These are phyloP conservation scores for Hycleus phaleratus DNA, from an alignment of 1,140 invertebrate species.

Conservation along the genomic window DNA sequence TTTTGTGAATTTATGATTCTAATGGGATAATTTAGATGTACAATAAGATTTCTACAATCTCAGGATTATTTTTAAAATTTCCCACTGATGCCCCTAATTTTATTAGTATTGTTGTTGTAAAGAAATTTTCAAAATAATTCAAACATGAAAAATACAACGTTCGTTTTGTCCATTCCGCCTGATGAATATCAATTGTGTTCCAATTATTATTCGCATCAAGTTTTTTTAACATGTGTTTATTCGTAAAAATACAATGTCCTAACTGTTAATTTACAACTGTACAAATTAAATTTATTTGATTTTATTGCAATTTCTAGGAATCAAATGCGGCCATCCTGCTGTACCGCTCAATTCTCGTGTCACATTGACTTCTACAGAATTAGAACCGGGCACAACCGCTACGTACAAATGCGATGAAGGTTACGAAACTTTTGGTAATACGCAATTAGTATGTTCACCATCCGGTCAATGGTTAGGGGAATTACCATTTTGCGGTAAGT, in stretches of 20 bases:
- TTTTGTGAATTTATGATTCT: too few relatives aligned
- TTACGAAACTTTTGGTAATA: conserved; percentile 61
- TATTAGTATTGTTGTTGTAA: too few relatives aligned
- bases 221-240: neutral
- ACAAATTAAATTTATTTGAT: neutral
- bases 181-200: too few relatives aligned
- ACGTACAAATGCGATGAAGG: conserved; percentile 77
- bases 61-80: too few relatives aligned
- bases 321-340: conserved; percentile 68
- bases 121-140: too few relatives aligned
- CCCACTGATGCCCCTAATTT: too few relatives aligned
- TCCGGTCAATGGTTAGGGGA: conserved; percentile 70
- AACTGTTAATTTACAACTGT: neutral
- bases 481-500: conserved; percentile 71
- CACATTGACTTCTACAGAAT: conserved; percentile 43
- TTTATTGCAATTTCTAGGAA: conserved; percentile 39
- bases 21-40: too few relatives aligned
- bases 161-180: too few relatives aligned
- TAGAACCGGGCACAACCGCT: conserved; percentile 56
- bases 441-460: conserved; percentile 56
- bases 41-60: too few relatives aligned
- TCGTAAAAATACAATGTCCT: conserved; percentile 1
- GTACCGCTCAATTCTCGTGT: conserved; percentile 75
- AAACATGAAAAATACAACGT: too few relatives aligned
- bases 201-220: too few relatives aligned